Evolutionary conservation across 2,113 vertebrate genomes (phyloP), one percentile per base, ranked within the genome.

Genomic region (Galbula dea): DNA sequence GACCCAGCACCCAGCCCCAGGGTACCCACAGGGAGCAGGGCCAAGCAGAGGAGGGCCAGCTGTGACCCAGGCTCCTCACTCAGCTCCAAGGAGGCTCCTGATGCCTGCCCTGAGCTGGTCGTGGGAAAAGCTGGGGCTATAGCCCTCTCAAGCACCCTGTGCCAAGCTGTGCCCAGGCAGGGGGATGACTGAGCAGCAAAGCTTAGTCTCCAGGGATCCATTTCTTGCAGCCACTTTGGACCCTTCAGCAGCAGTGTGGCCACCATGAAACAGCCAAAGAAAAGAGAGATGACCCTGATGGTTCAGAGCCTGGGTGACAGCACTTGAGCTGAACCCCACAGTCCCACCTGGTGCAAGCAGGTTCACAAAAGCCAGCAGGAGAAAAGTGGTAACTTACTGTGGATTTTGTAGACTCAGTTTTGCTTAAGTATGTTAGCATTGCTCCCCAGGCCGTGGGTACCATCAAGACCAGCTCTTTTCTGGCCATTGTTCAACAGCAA

Each of bases 11-110:
- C 23, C 1, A 4, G 37, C 17, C 41, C 49, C 3, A 0, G 57
- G 48, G 57, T 22, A 17, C 24, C 10, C 12, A 3, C 1, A 7
- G 30, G 43, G 75, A 72, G 10, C 49, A 48, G 41, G 11, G 20
- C 30, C 22, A 51, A 49, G 65, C 4, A 0, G 32, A 37, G 12
- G 18, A n/a, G 9, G 5, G 8, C 11, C 1, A 2, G 14, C 52
- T 46, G n/a, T 26, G 20, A 29, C 88, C 66, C 20, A 34, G 10
- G 39, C 45, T 52, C 66, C 51, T 65, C 3, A 2, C 23, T 36
- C 58, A 78, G 51, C 27, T 51, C 36, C 3, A 13, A 13, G 16
- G 15, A 58, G 27, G 18, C 6, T 83, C 51, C 80, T 22, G 51
- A 27, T 66, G 9, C 45, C 37, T 12, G 19, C 23, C 29, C 43